Evolutionary conservation across 2,888 invertebrate genomes (phyloP), one percentile per base, ranked within the genome.

Genomic region (Cremastobaeus sp.): DNA sequence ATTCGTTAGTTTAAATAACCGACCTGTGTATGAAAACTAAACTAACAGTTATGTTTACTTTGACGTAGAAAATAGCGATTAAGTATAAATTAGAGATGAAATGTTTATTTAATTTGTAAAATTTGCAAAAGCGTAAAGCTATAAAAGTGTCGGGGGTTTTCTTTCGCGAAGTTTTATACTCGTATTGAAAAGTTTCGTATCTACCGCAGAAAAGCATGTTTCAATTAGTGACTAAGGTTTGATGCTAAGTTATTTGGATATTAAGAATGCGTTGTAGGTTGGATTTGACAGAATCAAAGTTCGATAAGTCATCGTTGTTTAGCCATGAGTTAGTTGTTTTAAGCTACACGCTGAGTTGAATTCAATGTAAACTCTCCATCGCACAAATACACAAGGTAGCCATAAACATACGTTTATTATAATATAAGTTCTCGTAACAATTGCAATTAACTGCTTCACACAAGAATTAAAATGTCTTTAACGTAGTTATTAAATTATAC

Each of bases 181-280:
- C 45, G 30, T 43, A 54, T 54, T 66, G 39, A 39, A 17, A 28
- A 52, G 28, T 62, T 57, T 74, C 69, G 54, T 69, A 72, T 70
- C 39, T 17, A 48, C 17, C 48, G n/a, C 12, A 34, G 34, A 47
- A 59, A 62, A 39, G 25, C 74, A 68, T 74, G 71, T 68, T 76
- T 74, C 76, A 59, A 72, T 45, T 75, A 75, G 68, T 54, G 20
- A 30, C 45, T 73, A 73, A 70, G 72, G 43, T 66, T 77, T 64
- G 47, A 72, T 69, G 48, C 47, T 65, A 43, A 64, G 20, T 70
- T 65, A 48, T 14, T 71, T 66, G 66, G 52, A 57, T 71, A 57
- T 75, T 57, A 66, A 66, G 32, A 28, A 70, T 62, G 45, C 28
- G 59, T 69, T 69, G 68, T 54, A 69, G 57, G 65, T 45, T 70